Conservation (phyloP, 2,113 vertebrate species). For the Entelurus aequoreus region DNA sequence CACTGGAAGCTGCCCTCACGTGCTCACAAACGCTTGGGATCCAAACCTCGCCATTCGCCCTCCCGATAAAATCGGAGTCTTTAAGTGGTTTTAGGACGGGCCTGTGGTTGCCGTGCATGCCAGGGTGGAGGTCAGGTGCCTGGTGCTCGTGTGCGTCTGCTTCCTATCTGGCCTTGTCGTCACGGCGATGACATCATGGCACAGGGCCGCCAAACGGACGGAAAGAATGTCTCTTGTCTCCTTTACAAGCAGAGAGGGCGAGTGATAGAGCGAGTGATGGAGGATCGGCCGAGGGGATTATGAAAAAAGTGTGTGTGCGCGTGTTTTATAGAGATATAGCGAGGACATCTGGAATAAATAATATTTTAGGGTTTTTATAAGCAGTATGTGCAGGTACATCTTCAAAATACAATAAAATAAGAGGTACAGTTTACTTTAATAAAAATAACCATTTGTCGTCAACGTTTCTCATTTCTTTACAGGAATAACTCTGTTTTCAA, state of each 20-base stretch:
- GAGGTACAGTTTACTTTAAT: conserved; percentile 54
- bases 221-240: conserved; percentile 52
- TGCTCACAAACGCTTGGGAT: conserved; percentile 47
- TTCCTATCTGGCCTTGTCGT: conserved; percentile 57
- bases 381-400: conserved; percentile 48
- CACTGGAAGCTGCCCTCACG: conserved; percentile 25
- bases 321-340: conserved; percentile 25
- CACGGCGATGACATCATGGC: conserved; percentile 59
- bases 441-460: conserved; percentile 19
- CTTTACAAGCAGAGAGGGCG: conserved; percentile 24
- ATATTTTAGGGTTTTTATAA: conserved; percentile 53
- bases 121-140: conserved; percentile 56
- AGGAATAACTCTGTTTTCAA: too few relatives aligned
- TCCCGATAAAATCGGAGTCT: conserved; percentile 58
- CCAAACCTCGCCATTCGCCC: conserved; percentile 51
- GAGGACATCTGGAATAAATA: conserved; percentile 62
- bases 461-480: too few relatives aligned
- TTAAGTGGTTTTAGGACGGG: conserved; percentile 55
- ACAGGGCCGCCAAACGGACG: conserved; percentile 42
- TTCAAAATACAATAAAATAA: conserved; percentile 55
- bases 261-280: conserved; percentile 29
- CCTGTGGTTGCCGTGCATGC: conserved; percentile 6
- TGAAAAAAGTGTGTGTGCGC: conserved; percentile 12
- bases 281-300: conserved; percentile 18
- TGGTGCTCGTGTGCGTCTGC: conserved; percentile 54